Evolutionary conservation across 2,888 invertebrate species (phyloP), one percentile per base, ranked within the genome.

Genomic region (Anaspis maculata): DNA sequence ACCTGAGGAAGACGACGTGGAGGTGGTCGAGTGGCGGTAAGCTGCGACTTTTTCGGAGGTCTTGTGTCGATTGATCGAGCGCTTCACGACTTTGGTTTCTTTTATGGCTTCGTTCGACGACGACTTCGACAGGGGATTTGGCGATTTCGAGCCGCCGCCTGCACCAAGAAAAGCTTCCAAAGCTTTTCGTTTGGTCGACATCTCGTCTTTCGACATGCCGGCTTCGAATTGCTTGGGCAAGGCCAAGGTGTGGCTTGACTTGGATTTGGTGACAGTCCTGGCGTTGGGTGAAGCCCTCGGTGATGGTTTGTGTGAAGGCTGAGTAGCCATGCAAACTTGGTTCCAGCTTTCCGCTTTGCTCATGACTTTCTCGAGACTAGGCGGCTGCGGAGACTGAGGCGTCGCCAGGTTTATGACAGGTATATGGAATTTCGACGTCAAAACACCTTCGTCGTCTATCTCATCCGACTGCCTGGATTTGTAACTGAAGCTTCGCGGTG

Each of bases 311-410:
- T 42, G 43, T 5, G 25, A 30, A 3, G 38, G 25, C 14, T 56
- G 51, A 28, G 52, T 53, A 38, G 57, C 60, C 33, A 71, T 61
- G 39, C 72, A 72, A 39, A 85, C 69, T 53, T 83, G 83, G 56
- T 83, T 81, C 86, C 85, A 87, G 3, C 85, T 83, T 57, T 85
- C 85, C 5, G 84, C 83, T 59, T 84, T 82, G 49, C 73, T 76
- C 6, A 76, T 54, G n/a, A 62, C 61, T 37, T 54, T 50, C 46
- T 53, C 52, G 4, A 57, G 57, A 6, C 61, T 59, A 3, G 51
- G 54, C 16, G 45, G 30, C 19, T 34, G 40, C 22, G 44, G 37
- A 3, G 46, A 30, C 14, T 39, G 46, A 4, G 48, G 49, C 3
- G 53, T 49, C n/a, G n/a, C n/a, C n/a, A n/a, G n/a, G 21, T 51